Base-by-base conservation (phyloP, 2,888 invertebrate species). In the Coelogynopora nodosa region DNA sequence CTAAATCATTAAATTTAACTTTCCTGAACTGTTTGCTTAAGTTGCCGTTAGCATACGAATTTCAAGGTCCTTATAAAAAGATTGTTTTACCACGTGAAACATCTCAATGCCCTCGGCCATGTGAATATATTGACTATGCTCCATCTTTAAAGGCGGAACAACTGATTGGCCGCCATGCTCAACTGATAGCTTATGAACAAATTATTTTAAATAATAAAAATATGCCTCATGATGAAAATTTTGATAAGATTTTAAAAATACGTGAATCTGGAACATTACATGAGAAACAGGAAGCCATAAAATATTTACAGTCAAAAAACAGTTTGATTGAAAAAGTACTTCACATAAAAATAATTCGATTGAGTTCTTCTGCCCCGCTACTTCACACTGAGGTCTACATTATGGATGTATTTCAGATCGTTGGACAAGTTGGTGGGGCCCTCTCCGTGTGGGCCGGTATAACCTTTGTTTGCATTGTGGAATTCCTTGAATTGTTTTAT, bases 61-160 rank as follows among this genome's bases (percentile, higher is more conserved):
- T 74, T 74, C 5, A 74, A 74, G 74, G 74, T 13, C 74, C 74
- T 74, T 74, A 13, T 26, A 74, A 74, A 23, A 74, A 74, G 74
- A 5, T 23, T 5, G 23, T 74, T 26, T 13, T 74, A 13, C 74
- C 74, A 10, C 23, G 23, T 23, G 5, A 5, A 74, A 74, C 74
- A 2, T 5, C 5, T 23, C 2, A 2, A 23, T 74, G 74, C 23
- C 74, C 74, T 5, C 5, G 23, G 5, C 23, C 74, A 10, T 74
- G 74, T 23, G 5, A 5, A 5, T 74, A 74, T 26, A 74, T 74
- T 5, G 74, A 74, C 27, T 74, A 74, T 23, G 27, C 18, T 23
- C 74, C 74, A 74, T 13, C 5, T 13, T 2, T 74, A 23, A 74
- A 13, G 27, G 2, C 27, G 18, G 74, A 23, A 5, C 74, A 74